Percentiles rank a stretch among this genome's conserved stretches.
These are phyloP conservation scores for Xiphophorus couchianus DNA, from an alignment of 2,113 vertebrate species.

Conservation along the genomic window DNA sequence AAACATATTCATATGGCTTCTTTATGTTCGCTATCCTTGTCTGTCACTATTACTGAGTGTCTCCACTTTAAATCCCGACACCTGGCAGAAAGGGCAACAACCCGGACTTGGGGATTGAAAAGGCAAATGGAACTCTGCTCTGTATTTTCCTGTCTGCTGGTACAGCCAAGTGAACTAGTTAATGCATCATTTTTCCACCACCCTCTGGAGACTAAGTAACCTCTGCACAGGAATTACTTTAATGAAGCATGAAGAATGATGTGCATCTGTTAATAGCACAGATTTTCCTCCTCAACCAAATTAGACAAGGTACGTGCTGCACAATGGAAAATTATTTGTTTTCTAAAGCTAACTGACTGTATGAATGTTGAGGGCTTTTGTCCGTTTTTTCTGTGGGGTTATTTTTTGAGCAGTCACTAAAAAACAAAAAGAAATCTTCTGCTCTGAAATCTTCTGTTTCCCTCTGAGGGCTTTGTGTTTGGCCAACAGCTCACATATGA, in stretches of 20 bases:
- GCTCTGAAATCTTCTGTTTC: constrained; percentile 35
- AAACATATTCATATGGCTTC: neutral
- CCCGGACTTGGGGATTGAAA: constrained; percentile 1
- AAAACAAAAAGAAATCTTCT: constrained; percentile 15
- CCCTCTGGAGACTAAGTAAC: constrained; percentile 27
- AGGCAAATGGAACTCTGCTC: constrained; percentile 17
- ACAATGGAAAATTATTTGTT: neutral
- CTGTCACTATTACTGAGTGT: neutral
- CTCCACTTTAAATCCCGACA: constrained; percentile 12
- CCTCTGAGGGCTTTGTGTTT: constrained; percentile 35
- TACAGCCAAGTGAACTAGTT: constrained; percentile 9
- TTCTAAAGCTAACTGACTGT: neutral
- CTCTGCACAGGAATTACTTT: constrained; percentile 5
- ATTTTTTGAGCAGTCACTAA: neutral
- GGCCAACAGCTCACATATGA: constrained; percentile 24
- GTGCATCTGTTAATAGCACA: constrained; percentile 26
- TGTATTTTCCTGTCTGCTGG: neutral
- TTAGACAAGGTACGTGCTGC: neutral
- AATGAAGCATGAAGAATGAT: constrained; percentile 30
- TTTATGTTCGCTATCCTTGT: neutral
- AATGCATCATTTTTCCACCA: constrained; percentile 10
- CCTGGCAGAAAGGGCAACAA: neutral
- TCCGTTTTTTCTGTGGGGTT: constrained; percentile 4
- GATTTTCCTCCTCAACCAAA: neutral
- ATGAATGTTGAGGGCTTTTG: neutral